Evolutionary conservation across 2,113 vertebrate genomes (phyloP).

Genomic region (Syngnathus typhle): DNA sequence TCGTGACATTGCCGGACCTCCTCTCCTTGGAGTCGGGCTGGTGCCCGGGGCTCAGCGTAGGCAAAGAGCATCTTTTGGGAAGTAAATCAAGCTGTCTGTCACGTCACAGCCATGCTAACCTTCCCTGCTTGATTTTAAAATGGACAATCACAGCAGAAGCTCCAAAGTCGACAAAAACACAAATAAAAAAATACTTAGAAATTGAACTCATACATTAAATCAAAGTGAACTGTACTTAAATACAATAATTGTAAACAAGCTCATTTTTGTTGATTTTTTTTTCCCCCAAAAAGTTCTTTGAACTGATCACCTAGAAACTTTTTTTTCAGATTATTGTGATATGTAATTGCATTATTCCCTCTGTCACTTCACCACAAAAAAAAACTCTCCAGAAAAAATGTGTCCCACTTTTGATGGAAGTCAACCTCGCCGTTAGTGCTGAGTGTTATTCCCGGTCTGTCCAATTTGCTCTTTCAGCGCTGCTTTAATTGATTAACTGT

Average conservation of each 20-base stretch:
- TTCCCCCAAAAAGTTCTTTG: too few relatives aligned
- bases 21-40: conserved; percentile 11
- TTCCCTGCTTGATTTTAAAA: conserved; percentile 8
- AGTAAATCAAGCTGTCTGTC: conserved; percentile 12
- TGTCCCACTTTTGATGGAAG: conserved; percentile 3
- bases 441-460: conserved; percentile 29
- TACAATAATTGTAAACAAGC: too few relatives aligned
- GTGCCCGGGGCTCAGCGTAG: not conserved
- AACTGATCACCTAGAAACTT: too few relatives aligned
- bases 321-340: too few relatives aligned
- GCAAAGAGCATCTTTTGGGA: conserved; percentile 9
- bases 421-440: conserved; percentile 1
- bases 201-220: too few relatives aligned
- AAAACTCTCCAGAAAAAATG: not conserved
- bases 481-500: conserved; percentile 62
- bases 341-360: too few relatives aligned
- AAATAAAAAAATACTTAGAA: too few relatives aligned
- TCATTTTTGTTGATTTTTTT: too few relatives aligned
- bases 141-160: conserved; percentile 35
- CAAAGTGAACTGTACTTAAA: too few relatives aligned
- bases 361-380: too few relatives aligned
- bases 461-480: conserved; percentile 43
- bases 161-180: too few relatives aligned
- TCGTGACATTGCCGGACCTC: conserved; percentile 36
- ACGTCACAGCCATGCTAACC: not conserved